phyloP scores from a whole-genome alignment of 1,140 invertebrate genomes.

The Hyles euphorbiae region DNA sequence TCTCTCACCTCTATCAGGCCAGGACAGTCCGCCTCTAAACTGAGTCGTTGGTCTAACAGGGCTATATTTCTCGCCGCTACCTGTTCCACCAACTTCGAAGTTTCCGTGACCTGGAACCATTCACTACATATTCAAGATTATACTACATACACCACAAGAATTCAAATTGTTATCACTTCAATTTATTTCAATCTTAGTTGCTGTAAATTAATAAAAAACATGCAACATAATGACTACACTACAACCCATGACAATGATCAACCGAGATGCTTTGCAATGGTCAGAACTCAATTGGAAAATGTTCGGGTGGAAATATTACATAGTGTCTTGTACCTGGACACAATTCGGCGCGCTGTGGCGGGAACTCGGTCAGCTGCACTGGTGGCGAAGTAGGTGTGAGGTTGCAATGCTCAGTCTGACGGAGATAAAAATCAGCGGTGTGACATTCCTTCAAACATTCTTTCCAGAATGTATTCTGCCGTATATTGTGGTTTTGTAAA shows the following conservation, averaged over 20 bases:
- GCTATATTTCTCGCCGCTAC: constrained; percentile 34
- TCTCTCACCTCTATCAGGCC: constrained; percentile 38
- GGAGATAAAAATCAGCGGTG: background rate
- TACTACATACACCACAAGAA: background rate
- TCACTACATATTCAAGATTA: background rate
- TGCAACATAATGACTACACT: background rate
- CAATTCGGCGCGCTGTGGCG: constrained; percentile 40
- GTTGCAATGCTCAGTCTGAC: constrained; percentile 47
- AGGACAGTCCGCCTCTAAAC: constrained; percentile 34
- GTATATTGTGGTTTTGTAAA: no score
- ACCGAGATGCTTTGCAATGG: background rate
- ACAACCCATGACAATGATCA: background rate
- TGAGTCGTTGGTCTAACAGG: constrained; percentile 8
- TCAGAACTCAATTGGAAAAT: background rate
- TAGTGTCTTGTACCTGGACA: constrained; percentile 26
- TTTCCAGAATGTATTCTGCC: no score
- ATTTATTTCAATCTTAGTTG: no score
- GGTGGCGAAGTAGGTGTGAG: constrained; percentile 42
- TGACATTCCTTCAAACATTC: no score
- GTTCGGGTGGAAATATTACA: background rate
- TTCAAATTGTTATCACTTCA: background rate
- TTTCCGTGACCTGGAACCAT: constrained; percentile 39
- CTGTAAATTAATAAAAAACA: no score
- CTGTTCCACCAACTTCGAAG: constrained; percentile 45
- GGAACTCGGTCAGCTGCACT: constrained; percentile 43